Evolutionary conservation across 23 tunicate species (phyloP), one percentile per base, ranked within the genome.

Genomic region (Trididemnum miniatum): DNA sequence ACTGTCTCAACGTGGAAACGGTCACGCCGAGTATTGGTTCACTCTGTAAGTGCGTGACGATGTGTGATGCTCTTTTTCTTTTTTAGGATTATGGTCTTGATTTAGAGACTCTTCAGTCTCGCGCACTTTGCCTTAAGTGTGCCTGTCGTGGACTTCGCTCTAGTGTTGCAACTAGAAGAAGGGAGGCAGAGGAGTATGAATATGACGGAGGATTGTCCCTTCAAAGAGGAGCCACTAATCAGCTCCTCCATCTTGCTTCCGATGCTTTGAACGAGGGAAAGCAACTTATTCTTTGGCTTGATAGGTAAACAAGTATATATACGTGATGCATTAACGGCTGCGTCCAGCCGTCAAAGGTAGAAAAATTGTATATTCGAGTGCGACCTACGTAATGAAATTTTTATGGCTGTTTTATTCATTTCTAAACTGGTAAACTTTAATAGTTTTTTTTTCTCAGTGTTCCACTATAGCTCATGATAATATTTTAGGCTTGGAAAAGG

Each of bases 251-350:
- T 20, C 83, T 84, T 9, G 86, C 98, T 3, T 69, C 89, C 12
- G 88, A 93, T 72, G 84, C 87, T 1, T 80, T 93, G 4, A 89
- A 88, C n/a, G 89, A 85, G 59, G 92, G 94, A 51, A 93, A 93
- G 35, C 93, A 89, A 59, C 49, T 93, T 1, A 63, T 93, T 67
- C 24, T 88, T 76, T 93, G 98, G 98, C 54, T 93, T 67, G 98
- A 93, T 63, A 93, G 98, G 98, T 93, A n/a, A 23, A 27, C 23
- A 49, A 9, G 18, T 9, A n/a, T n/a, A n/a, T n/a, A n/a, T n/a
- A n/a, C n/a, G n/a, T n/a, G n/a, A n/a, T n/a, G n/a, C n/a, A n/a
- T n/a, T n/a, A n/a, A n/a, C n/a, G n/a, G n/a, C n/a, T n/a, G n/a
- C n/a, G n/a, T n/a, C n/a, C n/a, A n/a, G n/a, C n/a, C n/a, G n/a